Base-by-base conservation (phyloP, 2,113 vertebrate genomes). In the Oenanthe oenanthe region DNA sequence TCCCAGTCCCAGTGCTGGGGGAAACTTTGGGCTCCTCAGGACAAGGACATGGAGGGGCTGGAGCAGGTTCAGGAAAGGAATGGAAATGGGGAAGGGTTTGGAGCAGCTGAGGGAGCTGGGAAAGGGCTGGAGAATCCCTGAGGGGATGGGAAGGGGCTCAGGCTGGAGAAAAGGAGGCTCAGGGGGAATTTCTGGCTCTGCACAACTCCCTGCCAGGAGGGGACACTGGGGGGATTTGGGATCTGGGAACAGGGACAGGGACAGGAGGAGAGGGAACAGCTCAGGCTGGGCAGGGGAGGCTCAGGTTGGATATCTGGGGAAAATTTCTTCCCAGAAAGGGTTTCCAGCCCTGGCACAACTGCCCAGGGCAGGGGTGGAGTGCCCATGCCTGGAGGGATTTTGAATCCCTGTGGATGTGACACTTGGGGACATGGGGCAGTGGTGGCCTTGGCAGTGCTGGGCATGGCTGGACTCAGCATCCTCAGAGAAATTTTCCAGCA, bases 271-370 rank as follows among this genome's bases (percentile, higher is more conserved):
- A 47, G 38, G 63, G 16, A 24, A 29, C 1, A 0, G 47, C 73
- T 0, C 29, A 86, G 1, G 11, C 4, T 60, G 31, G 10, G 5
- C 32, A 28, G 15, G 5, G 8, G 4, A 48, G 18, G 20, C 2
- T 34, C 9, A 15, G 7, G 3, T 4, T 51, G 31, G 36, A 9
- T 26, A 18, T 67, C 17, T 14, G 26, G 26, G 31, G 26, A 12
- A 26, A 22, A 8, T 18, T 32, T 3, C 45, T 76, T 45, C 34
- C 9, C 8, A 12, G 19, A 56, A 74, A 18, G 5, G 22, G 14
- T 3, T 47, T 19, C 36, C 60, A 73, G 32, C 32, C 51, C 43
- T 65, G 58, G 21, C 50, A 65, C 25, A 61, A 47, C 38, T 68
- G 47, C 28, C 22, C 63, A 70, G 40, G 10, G 63, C 1, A 25